Evolutionary conservation across 2,113 vertebrate species (phyloP), one percentile per base, ranked within the genome.

Genomic region (Megalops atlanticus): DNA sequence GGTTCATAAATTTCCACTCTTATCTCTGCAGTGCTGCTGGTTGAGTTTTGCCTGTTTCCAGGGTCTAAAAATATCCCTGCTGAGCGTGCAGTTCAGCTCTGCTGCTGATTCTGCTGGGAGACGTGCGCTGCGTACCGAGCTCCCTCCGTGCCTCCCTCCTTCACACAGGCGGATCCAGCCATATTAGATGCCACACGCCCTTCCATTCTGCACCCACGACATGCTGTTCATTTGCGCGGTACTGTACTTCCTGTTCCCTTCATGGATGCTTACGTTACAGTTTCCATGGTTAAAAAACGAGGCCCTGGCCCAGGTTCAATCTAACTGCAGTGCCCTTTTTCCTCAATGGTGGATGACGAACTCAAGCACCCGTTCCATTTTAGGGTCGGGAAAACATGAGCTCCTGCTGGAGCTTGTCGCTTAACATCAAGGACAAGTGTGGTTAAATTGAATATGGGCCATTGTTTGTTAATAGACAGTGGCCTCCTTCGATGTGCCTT

Each of bases 1-100:
- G 86, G 84, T 80, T 38, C 84, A 86, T 92, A 87, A 54, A 86
- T 88, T 90, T 86, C 77, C 88, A 83, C 83, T 89, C 88, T 90
- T 74, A 88, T 86, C 88, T 86, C 85, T 84, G 68, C 87, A 85
- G 88, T 87, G 86, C 79, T 45, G 18, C 70, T 88, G 75, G 43
- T 68, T 87, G 85, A 91, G 88, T 83, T 58, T 72, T 83, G 86
- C 84, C 82, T 88, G 4, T 88, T 91, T 90, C 89, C 85, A 81
- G 36, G 85, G 69, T 76, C 89, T 91, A 86, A 87, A 88, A 90
- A 89, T 90, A 91, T 82, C 84, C 33, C 74, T 85, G 86, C 86
- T 89, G 86, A 89, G 86, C 82, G 80, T 85, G 85, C 86, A 84
- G 83, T 81, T 74, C 83, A 35, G 68, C 33, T 70, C 77, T 64